Percentiles rank a stretch among this genome's conserved stretches.
Evolutionary conservation across 2,888 invertebrate species (phyloP).

Genomic region (Allacma fusca): DNA sequence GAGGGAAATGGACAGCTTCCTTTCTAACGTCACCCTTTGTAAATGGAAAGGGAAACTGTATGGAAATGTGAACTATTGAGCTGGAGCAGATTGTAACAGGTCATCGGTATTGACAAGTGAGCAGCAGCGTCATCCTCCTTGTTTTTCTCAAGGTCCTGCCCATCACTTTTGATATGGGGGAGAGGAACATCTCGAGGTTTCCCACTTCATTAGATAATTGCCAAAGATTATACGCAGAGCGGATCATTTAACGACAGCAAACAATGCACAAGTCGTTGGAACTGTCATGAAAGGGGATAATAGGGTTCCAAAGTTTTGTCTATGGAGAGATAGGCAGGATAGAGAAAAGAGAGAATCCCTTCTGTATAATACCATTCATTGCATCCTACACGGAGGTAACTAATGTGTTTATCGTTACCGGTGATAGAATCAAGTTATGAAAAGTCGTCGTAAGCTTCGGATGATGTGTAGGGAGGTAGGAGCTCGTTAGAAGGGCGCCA

Average conservation of each 20-base stretch:
- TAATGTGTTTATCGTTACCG: conserved; percentile 29
- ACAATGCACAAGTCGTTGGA: background rate
- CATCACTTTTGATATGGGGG: background rate
- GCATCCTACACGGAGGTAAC: background rate
- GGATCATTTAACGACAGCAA: conserved; percentile 16
- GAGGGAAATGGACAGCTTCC: too few relatives aligned
- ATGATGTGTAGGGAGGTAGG: background rate
- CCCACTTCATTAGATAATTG: conserved; percentile 11
- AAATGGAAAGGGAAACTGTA: too few relatives aligned
- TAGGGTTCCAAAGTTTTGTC: background rate
- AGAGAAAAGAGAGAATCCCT: background rate
- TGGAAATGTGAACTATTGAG: too few relatives aligned
- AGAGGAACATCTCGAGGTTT: conserved; percentile 7
- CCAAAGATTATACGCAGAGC: background rate
- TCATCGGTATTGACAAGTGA: too few relatives aligned
- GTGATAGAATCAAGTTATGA: conserved; percentile 32
- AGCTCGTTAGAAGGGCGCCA: conserved; percentile 35
- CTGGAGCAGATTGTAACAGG: too few relatives aligned
- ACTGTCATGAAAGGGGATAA: conserved; percentile 4
- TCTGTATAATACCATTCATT: conserved; percentile 17
- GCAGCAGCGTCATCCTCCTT: background rate
- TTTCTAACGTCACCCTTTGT: too few relatives aligned
- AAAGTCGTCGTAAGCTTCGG: background rate
- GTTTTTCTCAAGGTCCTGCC: background rate
- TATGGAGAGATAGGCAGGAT: background rate